phyloP scores from a whole-genome alignment of 2,113 vertebrate species.

The Anhinga rufa region DNA sequence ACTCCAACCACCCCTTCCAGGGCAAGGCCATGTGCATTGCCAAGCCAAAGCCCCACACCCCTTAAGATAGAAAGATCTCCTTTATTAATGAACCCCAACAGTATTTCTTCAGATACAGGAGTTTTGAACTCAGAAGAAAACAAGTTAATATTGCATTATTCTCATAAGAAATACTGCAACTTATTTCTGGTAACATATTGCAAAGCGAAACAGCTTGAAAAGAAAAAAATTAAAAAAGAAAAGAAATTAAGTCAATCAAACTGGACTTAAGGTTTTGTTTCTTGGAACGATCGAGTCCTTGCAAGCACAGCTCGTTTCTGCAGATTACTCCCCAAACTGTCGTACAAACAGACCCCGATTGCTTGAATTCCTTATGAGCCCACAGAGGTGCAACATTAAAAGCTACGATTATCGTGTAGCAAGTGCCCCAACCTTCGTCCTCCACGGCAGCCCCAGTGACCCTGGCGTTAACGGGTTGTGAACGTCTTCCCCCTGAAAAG shows the following conservation, averaged over 20 bases:
- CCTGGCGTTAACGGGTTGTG: slow-evolving; percentile 79
- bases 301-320: slow-evolving; percentile 82
- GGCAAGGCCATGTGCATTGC: neutral
- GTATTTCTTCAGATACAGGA: slow-evolving; percentile 80
- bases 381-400: slow-evolving; percentile 72
- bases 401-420: slow-evolving; percentile 74
- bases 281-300: slow-evolving; percentile 77
- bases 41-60: neutral
- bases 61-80: slow-evolving; percentile 81
- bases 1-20: neutral
- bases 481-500: slow-evolving; percentile 92
- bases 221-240: slow-evolving; percentile 62
- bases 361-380: slow-evolving; percentile 74
- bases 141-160: slow-evolving; percentile 80
- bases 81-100: slow-evolving; percentile 82
- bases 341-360: slow-evolving; percentile 76
- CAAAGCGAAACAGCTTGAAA: slow-evolving; percentile 81
- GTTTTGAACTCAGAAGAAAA: slow-evolving; percentile 78
- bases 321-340: slow-evolving; percentile 77
- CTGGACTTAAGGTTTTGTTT: slow-evolving; percentile 72
- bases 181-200: slow-evolving; percentile 77
- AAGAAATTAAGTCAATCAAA: slow-evolving; percentile 76
- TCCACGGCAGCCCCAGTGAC: slow-evolving; percentile 17
- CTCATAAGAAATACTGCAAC: slow-evolving; percentile 74
- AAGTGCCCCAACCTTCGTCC: slow-evolving; percentile 64